A percentile compares a stretch with the other conserved stretches of the same genome.
phyloP scores from a whole-genome alignment of 2,113 vertebrate species.

The Puma concolor region DNA sequence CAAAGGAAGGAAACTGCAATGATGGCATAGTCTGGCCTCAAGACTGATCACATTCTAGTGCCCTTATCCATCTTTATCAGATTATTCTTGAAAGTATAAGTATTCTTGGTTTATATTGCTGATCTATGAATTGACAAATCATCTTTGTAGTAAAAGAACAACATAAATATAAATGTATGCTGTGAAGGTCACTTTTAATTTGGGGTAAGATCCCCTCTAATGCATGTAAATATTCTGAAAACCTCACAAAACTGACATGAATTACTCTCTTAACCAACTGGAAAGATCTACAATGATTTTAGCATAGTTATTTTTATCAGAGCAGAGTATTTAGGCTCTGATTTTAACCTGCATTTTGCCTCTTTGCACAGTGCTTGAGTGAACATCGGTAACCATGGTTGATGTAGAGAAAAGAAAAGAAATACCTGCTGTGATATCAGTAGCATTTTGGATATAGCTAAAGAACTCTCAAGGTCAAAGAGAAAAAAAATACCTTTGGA shows the following conservation, averaged over 20 bases:
- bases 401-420: background rate
- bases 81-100: conserved; percentile 26
- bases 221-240: background rate
- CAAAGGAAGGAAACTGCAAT: background rate
- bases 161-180: background rate
- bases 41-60: background rate
- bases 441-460: background rate
- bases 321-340: background rate
- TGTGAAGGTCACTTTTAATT: conserved; percentile 11
- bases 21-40: background rate
- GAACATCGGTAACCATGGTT: background rate
- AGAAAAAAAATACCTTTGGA: background rate
- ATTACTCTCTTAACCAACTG: background rate
- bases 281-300: conserved; percentile 23
- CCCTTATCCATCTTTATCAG: background rate
- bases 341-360: conserved; percentile 41
- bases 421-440: background rate
- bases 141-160: background rate
- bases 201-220: background rate
- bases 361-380: background rate
- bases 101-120: background rate
- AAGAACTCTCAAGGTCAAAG: conserved; percentile 17
- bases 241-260: conserved; percentile 26
- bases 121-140: background rate
- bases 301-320: conserved; percentile 37